A percentile compares a stretch with the other conserved stretches of the same genome.
phyloP scores from a whole-genome alignment of 2,797 vertebrate genomes.

The Iguana delicatissima region DNA sequence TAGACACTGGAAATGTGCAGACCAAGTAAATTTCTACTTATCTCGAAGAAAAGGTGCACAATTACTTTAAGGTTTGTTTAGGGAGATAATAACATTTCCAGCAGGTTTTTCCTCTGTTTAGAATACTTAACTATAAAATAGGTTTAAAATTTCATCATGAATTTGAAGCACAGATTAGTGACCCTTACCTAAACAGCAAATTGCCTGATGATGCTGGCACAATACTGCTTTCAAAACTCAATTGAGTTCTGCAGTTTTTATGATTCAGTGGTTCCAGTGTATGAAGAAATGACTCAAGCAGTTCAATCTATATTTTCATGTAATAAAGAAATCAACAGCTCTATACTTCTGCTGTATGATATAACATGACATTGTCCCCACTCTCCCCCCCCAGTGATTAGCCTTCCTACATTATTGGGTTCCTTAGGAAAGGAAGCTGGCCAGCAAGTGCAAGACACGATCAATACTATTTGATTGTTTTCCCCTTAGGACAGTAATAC shows the following conservation, averaged over 20 bases:
- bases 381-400: not conserved
- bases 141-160: not conserved
- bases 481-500: slow-evolving; percentile 44
- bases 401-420: slow-evolving; percentile 30
- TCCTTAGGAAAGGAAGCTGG: slow-evolving; percentile 1
- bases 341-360: slow-evolving; percentile 12
- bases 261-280: slow-evolving; percentile 28
- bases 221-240: not conserved
- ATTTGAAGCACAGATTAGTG: not conserved
- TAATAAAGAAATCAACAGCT: slow-evolving; percentile 53
- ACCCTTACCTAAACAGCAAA: not conserved
- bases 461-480: slow-evolving; percentile 62
- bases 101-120: not conserved
- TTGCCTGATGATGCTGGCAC: not conserved
- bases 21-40: not conserved
- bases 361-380: not conserved
- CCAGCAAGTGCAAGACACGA: slow-evolving; percentile 47
- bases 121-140: not conserved
- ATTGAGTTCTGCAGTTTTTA: slow-evolving; percentile 27
- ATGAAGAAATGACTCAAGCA: slow-evolving; percentile 30
- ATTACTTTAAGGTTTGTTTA: not conserved
- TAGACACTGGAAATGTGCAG: not conserved
- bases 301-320: slow-evolving; percentile 47
- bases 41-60: not conserved
- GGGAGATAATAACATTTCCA: not conserved